These are phyloP conservation scores for Notoglanidium macrostoma DNA, from an alignment of 2,797 vertebrate genomes.

Conservation along the genomic window DNA sequence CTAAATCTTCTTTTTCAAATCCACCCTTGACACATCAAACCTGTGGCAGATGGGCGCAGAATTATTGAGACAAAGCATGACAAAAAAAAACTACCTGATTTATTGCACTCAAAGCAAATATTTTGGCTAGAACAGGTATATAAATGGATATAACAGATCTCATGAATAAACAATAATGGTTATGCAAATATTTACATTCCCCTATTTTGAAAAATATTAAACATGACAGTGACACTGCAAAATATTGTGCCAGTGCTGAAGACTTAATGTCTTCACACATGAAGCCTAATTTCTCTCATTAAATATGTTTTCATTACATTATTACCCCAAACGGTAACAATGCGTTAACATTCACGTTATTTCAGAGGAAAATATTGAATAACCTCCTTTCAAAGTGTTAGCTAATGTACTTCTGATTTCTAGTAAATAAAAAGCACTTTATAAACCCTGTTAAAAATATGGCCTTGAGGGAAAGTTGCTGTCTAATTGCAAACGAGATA, in stretches of 20 bases:
- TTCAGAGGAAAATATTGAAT: neutral
- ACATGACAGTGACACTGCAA: slow-evolving; percentile 12
- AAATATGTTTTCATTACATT: slow-evolving; percentile 9
- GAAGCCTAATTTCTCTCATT: neutral
- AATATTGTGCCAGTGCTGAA: neutral
- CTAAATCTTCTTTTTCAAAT: slow-evolving; percentile 64
- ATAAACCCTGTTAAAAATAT: neutral
- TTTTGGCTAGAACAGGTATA: neutral
- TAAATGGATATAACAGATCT: neutral
- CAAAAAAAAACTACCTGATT: slow-evolving; percentile 44
- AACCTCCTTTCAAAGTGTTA: neutral
- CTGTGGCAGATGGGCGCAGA: slow-evolving; percentile 40
- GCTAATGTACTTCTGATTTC: neutral
- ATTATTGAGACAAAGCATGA: slow-evolving; percentile 37
- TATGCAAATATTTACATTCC: neutral
- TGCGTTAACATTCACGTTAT: neutral
- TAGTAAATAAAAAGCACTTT: neutral
- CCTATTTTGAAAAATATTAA: slow-evolving; percentile 26
- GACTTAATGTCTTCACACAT: neutral
- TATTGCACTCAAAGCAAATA: slow-evolving; percentile 26
- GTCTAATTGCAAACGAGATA: neutral
- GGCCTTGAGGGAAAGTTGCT: neutral
- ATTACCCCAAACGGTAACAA: neutral
- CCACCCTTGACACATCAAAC: slow-evolving; percentile 37
- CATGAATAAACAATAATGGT: neutral